Conservation (phyloP, 2,113 vertebrate genomes). For the Psophia crepitans region DNA sequence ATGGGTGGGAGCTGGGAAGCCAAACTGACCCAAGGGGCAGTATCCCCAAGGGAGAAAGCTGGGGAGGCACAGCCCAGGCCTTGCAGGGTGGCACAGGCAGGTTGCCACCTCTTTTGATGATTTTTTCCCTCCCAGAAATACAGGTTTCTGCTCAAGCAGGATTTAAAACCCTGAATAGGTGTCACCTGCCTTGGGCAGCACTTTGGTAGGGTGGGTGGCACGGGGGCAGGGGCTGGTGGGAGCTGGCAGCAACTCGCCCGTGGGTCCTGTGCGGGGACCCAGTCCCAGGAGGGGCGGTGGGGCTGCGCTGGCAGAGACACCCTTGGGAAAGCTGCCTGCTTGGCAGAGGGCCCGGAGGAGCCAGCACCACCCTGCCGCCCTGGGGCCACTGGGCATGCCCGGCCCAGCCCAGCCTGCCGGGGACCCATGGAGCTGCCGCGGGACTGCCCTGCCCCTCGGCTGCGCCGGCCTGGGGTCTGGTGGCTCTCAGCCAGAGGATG, state of each 20-base stretch:
- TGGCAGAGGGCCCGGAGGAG: not conserved
- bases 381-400: not conserved
- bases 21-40: not conserved
- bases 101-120: not conserved
- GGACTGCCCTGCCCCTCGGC: not conserved
- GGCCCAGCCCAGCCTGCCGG: not conserved
- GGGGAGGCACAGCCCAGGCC: not conserved
- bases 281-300: not conserved
- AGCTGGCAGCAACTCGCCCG: accelerated
- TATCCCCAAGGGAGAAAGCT: not conserved
- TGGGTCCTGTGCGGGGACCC: not conserved
- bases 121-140: not conserved
- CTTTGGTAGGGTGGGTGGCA: not conserved
- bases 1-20: not conserved
- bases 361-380: not conserved
- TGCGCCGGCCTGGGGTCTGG: not conserved
- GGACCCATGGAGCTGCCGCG: not conserved
- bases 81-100: not conserved
- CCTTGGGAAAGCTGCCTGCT: not conserved
- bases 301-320: not conserved
- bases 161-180: not conserved
- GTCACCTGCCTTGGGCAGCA: not conserved
- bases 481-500: not conserved
- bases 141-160: not conserved
- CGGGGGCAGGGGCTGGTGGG: accelerated